Base-by-base conservation (phyloP, 2,888 invertebrate species). In the Polymixis lichenea region DNA sequence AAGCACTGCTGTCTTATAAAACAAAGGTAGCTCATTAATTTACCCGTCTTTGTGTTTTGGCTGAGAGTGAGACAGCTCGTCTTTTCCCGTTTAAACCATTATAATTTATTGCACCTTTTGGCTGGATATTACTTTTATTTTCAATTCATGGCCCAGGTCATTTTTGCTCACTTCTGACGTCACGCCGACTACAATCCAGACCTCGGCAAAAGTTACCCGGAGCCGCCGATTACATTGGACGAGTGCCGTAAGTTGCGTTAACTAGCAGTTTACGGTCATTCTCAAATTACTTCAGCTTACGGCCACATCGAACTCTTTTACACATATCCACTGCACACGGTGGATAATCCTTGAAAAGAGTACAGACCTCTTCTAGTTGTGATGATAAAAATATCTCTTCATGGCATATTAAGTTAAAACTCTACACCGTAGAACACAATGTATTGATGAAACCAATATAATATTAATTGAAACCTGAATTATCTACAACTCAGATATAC, bases 21-120 rank as follows among this genome's bases (percentile, higher is more conserved):
- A 69, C 77, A 82, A 80, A 82, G 69, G 69, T 82, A 43, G 43
- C 28, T 82, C 68, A 80, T 82, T 80, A 61, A 71, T 80, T 67
- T 64, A 25, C n/a, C n/a, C 53, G 83, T 78, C 77, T 61, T 78
- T 78, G 66, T 83, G 38, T 80, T 69, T 67, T 55, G 51, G 32
- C 55, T 61, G 28, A 74, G 67, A 72, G 19, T 53, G n/a, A 65
- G 77, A 77, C 68, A 79, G 17, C 53, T 32, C 62, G 58, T 65
- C 53, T 65, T 80, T 82, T 65, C 64, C 55, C 49, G 38, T 65
- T 65, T 32, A 75, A 69, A 55, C 38, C 79, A 55, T 79, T 60
- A 65, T 55, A 69, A 76, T 76, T 68, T 69, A 79, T 69, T 53
- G 53, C 62, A 38, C 8, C 17, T 32, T 11, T 22, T 32, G 25